Evolutionary conservation across 2,113 vertebrate species (phyloP), one percentile per base, ranked within the genome.

Genomic region (Hipposideros armiger): DNA sequence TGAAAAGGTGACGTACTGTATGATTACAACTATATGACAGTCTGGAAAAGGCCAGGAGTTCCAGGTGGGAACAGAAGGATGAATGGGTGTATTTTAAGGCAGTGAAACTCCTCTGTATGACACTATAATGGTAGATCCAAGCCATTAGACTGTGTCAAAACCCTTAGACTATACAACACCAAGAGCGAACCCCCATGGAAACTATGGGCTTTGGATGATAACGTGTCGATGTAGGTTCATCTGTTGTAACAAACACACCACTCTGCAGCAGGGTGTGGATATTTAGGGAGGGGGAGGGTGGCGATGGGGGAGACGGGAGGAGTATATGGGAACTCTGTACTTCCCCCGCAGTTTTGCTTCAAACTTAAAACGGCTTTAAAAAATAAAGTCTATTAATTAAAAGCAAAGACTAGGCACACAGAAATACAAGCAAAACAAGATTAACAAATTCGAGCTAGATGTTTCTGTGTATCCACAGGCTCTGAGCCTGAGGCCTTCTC

Each of bases 361-460:
- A 15, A 94, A 54, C 70, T 45, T 60, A 42, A 76, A 91, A 24
- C 10, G 56, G 30, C 64, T 76, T 54, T 67, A 7, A 92, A 89
- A 82, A 67, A 67, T 64, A 36, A 76, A 77, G 54, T 42, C 26
- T 69, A 73, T 73, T 87, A 15, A 47, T n/a, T 69, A 16, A 26
- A 67, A 47, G 58, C 73, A 76, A 81, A 66, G n/a, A 88, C 36
- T 17, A 93, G 67, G n/a, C 8, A 60, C n/a, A 78, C n/a, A 36
- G 36, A 83, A 64, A 87, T 56, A 62, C 36, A 93, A 77, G 81
- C 47, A 58, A 85, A 93, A 78, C 17, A 60, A 92, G 76, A 81
- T 66, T 8, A 84, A 54, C 28, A 78, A 69, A 42, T 84, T 92
- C 54, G 58, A 83, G 70, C 36, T 87, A 20, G 20, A 73, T 58